phyloP scores from a whole-genome alignment of 2,888 invertebrate genomes.

The Rotaria socialis region DNA sequence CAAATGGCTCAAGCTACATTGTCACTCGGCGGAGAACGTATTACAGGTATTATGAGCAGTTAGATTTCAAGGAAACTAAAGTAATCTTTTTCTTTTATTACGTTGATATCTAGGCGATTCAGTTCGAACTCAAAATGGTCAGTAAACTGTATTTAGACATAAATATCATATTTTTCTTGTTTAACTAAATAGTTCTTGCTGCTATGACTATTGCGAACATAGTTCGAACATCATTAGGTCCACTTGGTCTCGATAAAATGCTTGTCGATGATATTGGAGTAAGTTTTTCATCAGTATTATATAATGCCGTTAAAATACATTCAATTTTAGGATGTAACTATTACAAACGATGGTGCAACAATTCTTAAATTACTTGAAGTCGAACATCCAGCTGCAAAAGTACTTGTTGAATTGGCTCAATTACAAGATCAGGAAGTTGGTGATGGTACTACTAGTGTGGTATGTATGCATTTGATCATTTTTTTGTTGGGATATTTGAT shows the following conservation, averaged over 20 bases:
- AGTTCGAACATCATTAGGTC: slow-evolving; percentile 95
- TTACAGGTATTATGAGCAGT: background rate
- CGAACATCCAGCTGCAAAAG: slow-evolving; percentile 94
- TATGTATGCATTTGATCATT: slow-evolving; percentile 62
- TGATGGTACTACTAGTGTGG: slow-evolving; percentile 97
- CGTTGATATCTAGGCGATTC: slow-evolving; percentile 67
- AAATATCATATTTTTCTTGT: slow-evolving; percentile 22
- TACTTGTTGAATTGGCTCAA: slow-evolving; percentile 92
- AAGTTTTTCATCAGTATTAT: slow-evolving; percentile 53
- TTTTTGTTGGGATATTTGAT: too few species aligned
- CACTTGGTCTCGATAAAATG: slow-evolving; percentile 98
- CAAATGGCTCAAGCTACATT: background rate
- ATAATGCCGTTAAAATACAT: background rate
- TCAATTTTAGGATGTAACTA: slow-evolving; percentile 76
- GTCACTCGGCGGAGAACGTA: slow-evolving; percentile 3
- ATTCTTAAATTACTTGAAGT: slow-evolving; percentile 92
- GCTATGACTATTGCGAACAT: slow-evolving; percentile 94
- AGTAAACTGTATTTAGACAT: slow-evolving; percentile 49
- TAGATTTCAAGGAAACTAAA: background rate
- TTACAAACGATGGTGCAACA: slow-evolving; percentile 98
- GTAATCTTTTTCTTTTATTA: background rate
- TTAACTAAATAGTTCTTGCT: slow-evolving; percentile 75
- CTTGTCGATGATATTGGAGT: slow-evolving; percentile 96
- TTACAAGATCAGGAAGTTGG: slow-evolving; percentile 98
- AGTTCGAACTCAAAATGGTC: slow-evolving; percentile 96